Evolutionary conservation across 2,113 vertebrate genomes (phyloP).

Genomic region (Variabilichromis moorii): DNA sequence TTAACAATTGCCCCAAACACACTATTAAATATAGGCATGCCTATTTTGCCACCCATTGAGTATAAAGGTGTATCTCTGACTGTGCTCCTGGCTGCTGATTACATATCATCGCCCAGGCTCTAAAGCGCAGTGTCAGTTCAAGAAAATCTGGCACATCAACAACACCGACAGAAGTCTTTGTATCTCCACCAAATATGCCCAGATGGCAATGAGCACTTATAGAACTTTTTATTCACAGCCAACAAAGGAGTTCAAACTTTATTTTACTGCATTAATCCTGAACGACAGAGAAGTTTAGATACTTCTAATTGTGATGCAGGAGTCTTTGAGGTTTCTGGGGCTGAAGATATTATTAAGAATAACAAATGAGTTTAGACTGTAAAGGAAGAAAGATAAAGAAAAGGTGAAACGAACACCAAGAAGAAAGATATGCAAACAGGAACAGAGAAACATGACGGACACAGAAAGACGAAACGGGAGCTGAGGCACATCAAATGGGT

Average conservation of each 20-base stretch:
- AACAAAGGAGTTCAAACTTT: constrained; percentile 10
- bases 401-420: constrained; percentile 7
- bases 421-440: not conserved
- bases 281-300: not conserved
- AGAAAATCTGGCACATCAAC: constrained; percentile 36
- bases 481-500: not conserved
- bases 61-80: not conserved
- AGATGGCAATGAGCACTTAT: constrained; percentile 2
- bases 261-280: not conserved
- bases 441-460: not conserved
- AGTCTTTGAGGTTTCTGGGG: not conserved
- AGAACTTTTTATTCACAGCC: not conserved
- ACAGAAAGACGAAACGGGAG: not conserved
- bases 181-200: constrained; percentile 9
- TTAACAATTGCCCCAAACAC: not conserved
- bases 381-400: not conserved
- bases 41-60: constrained; percentile 3
- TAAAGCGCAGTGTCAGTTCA: constrained; percentile 18
- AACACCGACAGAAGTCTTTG: constrained; percentile 6
- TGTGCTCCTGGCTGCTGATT: constrained; percentile 21
- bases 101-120: not conserved
- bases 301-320: constrained; percentile 9
- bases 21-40: not conserved
- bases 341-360: not conserved
- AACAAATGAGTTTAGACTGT: not conserved